phyloP scores from a whole-genome alignment of 2,113 vertebrate species.

The Pygoscelis adeliae region DNA sequence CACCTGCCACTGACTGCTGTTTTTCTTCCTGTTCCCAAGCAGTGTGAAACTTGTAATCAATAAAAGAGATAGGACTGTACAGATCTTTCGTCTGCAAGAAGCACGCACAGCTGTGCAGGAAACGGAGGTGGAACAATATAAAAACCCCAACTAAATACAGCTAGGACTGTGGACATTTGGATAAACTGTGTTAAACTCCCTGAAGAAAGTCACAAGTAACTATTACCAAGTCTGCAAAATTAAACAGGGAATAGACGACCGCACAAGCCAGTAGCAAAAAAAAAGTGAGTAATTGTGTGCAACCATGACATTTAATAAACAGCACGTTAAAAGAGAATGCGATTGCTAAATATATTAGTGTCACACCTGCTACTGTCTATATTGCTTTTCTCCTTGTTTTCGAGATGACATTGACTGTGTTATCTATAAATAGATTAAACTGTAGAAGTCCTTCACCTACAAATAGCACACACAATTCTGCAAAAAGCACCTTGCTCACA shows the following conservation, averaged over 20 bases:
- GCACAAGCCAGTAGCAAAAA: neutral
- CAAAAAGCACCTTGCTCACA: neutral
- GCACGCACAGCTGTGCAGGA: conserved; percentile 15
- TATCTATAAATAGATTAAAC: conserved; percentile 32
- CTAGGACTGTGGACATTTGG: neutral
- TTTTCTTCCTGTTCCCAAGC: conserved; percentile 8
- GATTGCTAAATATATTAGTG: neutral
- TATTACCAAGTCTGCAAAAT: neutral
- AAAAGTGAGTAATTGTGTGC: conserved; percentile 3
- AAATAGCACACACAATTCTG: neutral
- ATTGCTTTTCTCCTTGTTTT: conserved; percentile 22
- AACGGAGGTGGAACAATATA: neutral
- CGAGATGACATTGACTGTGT: neutral
- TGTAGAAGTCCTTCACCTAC: neutral
- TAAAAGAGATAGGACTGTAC: conserved; percentile 4
- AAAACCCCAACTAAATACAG: neutral
- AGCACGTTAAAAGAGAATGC: neutral
- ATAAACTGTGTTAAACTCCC: conserved; percentile 9
- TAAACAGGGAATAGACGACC: neutral
- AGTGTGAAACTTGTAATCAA: conserved; percentile 21
- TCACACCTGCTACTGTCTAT: conserved; percentile 20
- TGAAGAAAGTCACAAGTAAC: neutral
- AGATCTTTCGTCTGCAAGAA: neutral
- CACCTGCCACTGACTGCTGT: neutral
- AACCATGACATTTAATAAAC: neutral